These are phyloP conservation scores for Chloroclystis v-ata DNA, from an alignment of 2,888 invertebrate species.

Conservation along the genomic window DNA sequence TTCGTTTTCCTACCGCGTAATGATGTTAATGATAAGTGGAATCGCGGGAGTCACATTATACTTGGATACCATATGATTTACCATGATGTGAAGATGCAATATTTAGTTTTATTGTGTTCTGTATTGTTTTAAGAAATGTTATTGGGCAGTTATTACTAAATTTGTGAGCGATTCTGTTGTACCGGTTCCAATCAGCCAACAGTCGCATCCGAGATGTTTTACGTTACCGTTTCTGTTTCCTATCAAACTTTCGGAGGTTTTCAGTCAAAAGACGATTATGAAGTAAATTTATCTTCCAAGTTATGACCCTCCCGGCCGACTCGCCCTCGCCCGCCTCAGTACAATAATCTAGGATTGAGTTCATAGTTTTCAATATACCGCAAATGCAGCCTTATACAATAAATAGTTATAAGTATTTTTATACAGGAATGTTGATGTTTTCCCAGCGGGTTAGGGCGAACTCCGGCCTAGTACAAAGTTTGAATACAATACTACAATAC, in stretches of 20 bases:
- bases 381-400: slow-evolving; percentile 71
- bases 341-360: slow-evolving; percentile 56
- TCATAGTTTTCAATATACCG: slow-evolving; percentile 41
- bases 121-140: slow-evolving; percentile 56
- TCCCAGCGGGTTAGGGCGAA: slow-evolving; percentile 45
- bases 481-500: slow-evolving; percentile 65
- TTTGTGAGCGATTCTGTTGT: slow-evolving; percentile 43
- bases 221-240: slow-evolving; percentile 67
- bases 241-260: slow-evolving; percentile 78
- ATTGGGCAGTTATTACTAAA: slow-evolving; percentile 68
- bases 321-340: slow-evolving; percentile 42
- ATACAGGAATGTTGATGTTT: slow-evolving; percentile 59
- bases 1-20: slow-evolving; percentile 75
- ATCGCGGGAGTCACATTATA: slow-evolving; percentile 67
- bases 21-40: slow-evolving; percentile 67
- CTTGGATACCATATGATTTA: slow-evolving; percentile 63
- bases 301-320: slow-evolving; percentile 60
- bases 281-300: slow-evolving; percentile 65
- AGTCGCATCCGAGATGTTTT: slow-evolving; percentile 40
- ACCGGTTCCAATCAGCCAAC: not conserved
- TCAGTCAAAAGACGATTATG: slow-evolving; percentile 61
- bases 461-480: slow-evolving; percentile 62
- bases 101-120: slow-evolving; percentile 52
- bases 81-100: slow-evolving; percentile 60
- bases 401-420: slow-evolving; percentile 76